Percentiles rank a stretch among this genome's conserved stretches.
phyloP scores from a whole-genome alignment of 2,888 invertebrate species.

The Panorpa germanica region DNA sequence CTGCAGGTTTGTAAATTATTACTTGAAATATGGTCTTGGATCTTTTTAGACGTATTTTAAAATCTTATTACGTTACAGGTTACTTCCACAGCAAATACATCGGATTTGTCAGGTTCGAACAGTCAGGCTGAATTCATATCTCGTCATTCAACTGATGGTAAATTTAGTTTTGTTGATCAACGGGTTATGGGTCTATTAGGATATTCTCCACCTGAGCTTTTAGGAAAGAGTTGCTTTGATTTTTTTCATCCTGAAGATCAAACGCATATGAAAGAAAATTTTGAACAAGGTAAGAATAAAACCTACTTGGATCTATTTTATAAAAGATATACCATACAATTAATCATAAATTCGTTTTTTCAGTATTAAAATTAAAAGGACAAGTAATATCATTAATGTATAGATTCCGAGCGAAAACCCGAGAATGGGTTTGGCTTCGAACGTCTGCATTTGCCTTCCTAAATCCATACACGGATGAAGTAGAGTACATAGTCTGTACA shows the following conservation, averaged over 20 bases:
- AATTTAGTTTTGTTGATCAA: constrained; percentile 97
- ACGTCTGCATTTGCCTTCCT: constrained; percentile 98
- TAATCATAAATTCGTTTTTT: too few relatives aligned
- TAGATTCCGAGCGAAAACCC: constrained; percentile 84
- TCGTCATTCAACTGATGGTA: constrained; percentile 90
- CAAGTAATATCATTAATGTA: constrained; percentile 94
- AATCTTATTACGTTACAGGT: too few relatives aligned
- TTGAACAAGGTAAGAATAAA: constrained; percentile 63
- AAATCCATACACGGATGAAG: constrained; percentile 96
- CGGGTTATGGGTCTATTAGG: constrained; percentile 81
- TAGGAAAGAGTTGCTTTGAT: constrained; percentile 92
- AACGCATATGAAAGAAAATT: constrained; percentile 92
- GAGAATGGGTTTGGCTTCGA: constrained; percentile 91
- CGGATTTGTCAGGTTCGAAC: constrained; percentile 73
- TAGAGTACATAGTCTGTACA: constrained; percentile 98
- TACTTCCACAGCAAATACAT: constrained; percentile 84
- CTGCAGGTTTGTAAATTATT: constrained; percentile 58
- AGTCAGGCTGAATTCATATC: constrained; percentile 89
- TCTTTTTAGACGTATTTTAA: constrained; percentile 27
- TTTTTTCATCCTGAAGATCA: constrained; percentile 96
- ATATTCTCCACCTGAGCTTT: constrained; percentile 82
- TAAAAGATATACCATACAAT: too few relatives aligned
- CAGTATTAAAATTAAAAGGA: constrained; percentile 89
- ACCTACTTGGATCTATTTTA: constrained; percentile 1
- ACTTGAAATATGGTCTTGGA: background rate